Evolutionary conservation across 2,797 vertebrate genomes (phyloP).

Genomic region (Gadopsis bispinosus): DNA sequence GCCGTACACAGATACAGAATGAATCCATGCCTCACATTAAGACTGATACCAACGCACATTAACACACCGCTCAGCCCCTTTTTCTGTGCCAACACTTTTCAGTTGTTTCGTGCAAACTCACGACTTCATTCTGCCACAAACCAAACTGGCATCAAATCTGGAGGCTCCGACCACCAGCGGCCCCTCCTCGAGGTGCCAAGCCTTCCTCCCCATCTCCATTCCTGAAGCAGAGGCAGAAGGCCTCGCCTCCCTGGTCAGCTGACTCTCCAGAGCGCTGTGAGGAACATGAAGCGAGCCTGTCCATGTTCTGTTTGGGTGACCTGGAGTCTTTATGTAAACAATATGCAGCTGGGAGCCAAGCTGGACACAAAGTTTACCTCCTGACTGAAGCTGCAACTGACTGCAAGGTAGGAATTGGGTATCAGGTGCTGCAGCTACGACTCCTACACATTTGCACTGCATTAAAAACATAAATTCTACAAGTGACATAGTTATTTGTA

Average conservation of each 20-base stretch:
- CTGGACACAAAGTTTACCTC: conserved; percentile 54
- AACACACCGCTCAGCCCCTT: conserved; percentile 14
- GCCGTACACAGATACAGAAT: conserved; percentile 7
- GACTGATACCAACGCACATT: conserved; percentile 9
- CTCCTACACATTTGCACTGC: neutral
- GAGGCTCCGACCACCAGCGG: neutral
- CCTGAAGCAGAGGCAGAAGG: conserved; percentile 18
- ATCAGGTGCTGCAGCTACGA: neutral
- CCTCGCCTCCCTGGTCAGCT: neutral
- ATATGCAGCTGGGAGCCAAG: conserved; percentile 53
- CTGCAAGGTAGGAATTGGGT: conserved; percentile 59
- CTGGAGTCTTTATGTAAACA: conserved; percentile 64
- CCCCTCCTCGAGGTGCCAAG: conserved; percentile 18
- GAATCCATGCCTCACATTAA: neutral
- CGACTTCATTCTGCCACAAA: conserved; percentile 8
- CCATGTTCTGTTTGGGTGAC: conserved; percentile 69
- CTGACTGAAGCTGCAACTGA: conserved; percentile 50
- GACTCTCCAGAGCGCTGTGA: conserved; percentile 29
- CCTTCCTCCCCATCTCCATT: neutral
- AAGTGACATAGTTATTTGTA: neutral
- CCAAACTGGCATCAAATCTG: conserved; percentile 19
- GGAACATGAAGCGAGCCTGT: conserved; percentile 41
- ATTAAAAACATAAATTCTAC: neutral
- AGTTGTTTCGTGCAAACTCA: neutral
- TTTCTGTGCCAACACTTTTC: neutral